Percentiles rank a stretch among this genome's conserved stretches.
These are phyloP conservation scores for Brenthis daphne DNA, from an alignment of 2,888 invertebrate species.

Conservation along the genomic window DNA sequence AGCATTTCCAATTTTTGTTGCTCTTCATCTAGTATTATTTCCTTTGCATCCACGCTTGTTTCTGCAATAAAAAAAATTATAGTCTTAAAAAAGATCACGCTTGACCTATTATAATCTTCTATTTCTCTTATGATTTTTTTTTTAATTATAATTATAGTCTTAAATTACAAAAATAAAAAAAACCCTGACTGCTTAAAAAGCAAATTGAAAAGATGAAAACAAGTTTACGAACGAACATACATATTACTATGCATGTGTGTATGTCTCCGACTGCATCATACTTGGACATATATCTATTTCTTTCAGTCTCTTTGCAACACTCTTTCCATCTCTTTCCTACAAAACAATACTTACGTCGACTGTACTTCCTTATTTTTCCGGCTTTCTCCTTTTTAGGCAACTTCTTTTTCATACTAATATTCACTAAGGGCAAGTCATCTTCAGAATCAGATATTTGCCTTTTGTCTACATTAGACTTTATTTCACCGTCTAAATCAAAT, in stretches of 20 bases:
- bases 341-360: background rate
- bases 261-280: too few relatives aligned
- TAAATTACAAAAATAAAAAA: too few relatives aligned
- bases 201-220: too few relatives aligned
- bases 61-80: conserved; percentile 43
- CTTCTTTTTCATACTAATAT: conserved; percentile 41
- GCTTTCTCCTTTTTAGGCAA: conserved; percentile 20
- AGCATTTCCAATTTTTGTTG: conserved; percentile 55
- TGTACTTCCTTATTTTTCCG: conserved; percentile 27
- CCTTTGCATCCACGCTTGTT: conserved; percentile 48
- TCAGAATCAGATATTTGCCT: conserved; percentile 48
- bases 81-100: background rate
- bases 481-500: conserved; percentile 4
- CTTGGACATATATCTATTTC: too few relatives aligned
- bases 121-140: too few relatives aligned
- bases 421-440: conserved; percentile 52
- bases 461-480: background rate
- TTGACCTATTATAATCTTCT: too few relatives aligned
- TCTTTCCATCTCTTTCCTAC: conserved; percentile 16
- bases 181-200: too few relatives aligned
- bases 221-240: too few relatives aligned
- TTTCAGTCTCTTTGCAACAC: conserved; percentile 19
- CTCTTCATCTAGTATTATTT: conserved; percentile 52
- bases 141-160: too few relatives aligned
- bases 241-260: too few relatives aligned